phyloP scores from a whole-genome alignment of 2,113 vertebrate genomes.

The Stigmatopora nigra region DNA sequence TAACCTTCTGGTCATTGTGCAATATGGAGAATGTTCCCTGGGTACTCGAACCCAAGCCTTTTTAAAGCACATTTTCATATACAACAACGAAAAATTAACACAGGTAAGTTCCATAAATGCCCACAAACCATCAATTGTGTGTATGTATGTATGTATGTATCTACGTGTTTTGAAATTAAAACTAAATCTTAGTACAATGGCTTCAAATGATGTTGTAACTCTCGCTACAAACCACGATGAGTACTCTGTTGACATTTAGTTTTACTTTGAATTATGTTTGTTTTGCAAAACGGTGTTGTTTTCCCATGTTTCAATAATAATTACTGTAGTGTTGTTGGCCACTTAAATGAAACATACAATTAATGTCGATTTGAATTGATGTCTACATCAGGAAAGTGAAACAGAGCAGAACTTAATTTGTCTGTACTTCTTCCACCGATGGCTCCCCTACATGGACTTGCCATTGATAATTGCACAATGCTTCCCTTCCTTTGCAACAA shows the following conservation, averaged over 20 bases:
- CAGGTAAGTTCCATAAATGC: no score
- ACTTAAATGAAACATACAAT: conserved; percentile 7
- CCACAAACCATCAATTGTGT: no score
- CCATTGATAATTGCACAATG: conserved; percentile 65
- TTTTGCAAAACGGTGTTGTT: neutral
- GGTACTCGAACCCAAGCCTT: neutral
- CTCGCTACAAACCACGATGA: neutral
- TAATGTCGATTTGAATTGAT: neutral
- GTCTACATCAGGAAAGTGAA: conserved; percentile 35
- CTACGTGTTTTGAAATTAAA: neutral
- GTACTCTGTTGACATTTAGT: neutral
- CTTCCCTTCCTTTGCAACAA: conserved; percentile 54
- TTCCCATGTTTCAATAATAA: neutral
- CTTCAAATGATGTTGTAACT: neutral
- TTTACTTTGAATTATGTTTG: neutral
- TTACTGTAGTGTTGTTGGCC: neutral
- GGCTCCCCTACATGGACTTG: conserved; percentile 57
- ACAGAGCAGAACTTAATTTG: conserved; percentile 44
- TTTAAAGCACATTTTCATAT: neutral
- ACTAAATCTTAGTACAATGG: neutral
- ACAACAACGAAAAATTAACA: neutral
- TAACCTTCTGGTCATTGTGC: conserved; percentile 29
- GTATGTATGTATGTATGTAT: neutral
- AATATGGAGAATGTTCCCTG: conserved; percentile 8
- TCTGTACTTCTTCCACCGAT: conserved; percentile 42